Evolutionary conservation across 2,113 vertebrate genomes (phyloP).

Genomic region (Elephas maximus): DNA sequence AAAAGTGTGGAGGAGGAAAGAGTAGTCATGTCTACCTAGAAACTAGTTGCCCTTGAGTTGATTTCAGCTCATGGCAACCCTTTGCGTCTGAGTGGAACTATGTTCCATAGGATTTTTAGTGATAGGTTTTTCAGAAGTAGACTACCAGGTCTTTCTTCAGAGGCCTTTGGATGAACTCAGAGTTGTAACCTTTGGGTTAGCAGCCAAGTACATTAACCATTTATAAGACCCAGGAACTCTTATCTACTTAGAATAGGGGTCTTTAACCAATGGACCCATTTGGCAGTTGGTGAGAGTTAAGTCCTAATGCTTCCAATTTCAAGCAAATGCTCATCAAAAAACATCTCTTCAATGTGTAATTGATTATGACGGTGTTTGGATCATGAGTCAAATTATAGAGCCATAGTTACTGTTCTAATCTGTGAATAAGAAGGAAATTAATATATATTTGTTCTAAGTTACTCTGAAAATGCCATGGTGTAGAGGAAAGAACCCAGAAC

Average conservation of each 20-base stretch:
- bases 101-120: neutral
- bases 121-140: neutral
- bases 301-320: neutral
- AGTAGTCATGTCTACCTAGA: neutral
- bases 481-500: neutral
- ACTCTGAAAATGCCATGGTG: neutral
- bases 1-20: neutral
- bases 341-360: neutral
- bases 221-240: neutral
- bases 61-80: neutral
- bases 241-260: neutral
- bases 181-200: neutral
- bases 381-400: neutral
- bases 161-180: neutral
- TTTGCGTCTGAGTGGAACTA: neutral
- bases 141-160: neutral
- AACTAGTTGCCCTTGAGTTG: neutral
- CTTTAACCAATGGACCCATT: neutral
- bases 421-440: neutral
- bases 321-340: conserved; percentile 17
- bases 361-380: neutral
- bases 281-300: neutral
- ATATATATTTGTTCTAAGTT: neutral
- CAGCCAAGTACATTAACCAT: neutral
- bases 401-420: neutral